phyloP scores from a whole-genome alignment of 2,113 vertebrate genomes.

The Aramus guarauna region DNA sequence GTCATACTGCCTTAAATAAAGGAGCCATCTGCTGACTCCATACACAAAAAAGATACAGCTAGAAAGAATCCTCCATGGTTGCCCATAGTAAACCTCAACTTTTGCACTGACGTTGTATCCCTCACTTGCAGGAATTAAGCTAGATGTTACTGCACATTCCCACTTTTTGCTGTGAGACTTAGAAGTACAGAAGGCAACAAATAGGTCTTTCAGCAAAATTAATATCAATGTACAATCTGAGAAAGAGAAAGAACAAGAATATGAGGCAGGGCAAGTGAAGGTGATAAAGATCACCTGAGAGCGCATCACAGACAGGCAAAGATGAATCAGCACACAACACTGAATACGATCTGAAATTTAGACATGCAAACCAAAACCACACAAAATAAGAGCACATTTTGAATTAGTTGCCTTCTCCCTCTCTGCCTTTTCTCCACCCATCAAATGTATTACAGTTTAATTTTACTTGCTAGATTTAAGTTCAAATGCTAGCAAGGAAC shows the following conservation, averaged over 20 bases:
- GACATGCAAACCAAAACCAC: neutral
- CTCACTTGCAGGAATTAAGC: neutral
- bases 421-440: neutral
- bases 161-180: neutral
- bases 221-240: neutral
- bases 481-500: neutral
- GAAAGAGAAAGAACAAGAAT: neutral
- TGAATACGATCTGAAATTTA: neutral
- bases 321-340: neutral
- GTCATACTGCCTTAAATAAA: neutral
- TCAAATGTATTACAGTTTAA: neutral
- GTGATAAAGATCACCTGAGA: neutral
- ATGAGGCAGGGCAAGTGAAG: neutral
- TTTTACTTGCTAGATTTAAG: neutral
- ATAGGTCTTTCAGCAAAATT: neutral
- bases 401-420: neutral
- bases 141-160: neutral
- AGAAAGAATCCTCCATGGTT: neutral
- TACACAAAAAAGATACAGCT: neutral
- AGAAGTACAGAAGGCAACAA: neutral
- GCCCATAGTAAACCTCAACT: neutral
- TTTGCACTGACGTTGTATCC: neutral
- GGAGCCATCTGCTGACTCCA: neutral
- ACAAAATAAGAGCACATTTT: neutral
- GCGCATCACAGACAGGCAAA: neutral